Evolutionary conservation across 1,140 invertebrate species (phyloP), one percentile per base, ranked within the genome.

Genomic region (Temnothorax longispinosus): DNA sequence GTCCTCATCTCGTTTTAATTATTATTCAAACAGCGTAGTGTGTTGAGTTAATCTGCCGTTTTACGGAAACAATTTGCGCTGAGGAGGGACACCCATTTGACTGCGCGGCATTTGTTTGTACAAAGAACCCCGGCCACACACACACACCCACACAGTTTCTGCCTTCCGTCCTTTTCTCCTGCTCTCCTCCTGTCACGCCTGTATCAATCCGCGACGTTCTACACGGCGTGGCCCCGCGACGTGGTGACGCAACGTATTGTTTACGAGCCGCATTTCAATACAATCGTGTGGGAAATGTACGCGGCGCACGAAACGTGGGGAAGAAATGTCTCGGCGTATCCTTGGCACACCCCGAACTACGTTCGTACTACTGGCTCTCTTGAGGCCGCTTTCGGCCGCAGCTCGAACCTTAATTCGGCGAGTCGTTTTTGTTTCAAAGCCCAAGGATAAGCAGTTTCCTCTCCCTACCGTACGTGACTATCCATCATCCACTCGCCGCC

Each of bases 191-290:
- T 89, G 90, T 90, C 90, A 87, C 85, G 62, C 65, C 85, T 80
- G 86, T 87, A 91, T 92, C 90, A 90, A 90, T 92, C 77, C 62
- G 7, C 35, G 15, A 10, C 21, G 27, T 44, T 62, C 7, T 21
- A 27, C 41, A 6, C 32, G 64, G 62, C 35, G 77, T 71, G 47
- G 90, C 78, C 87, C 90, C 89, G 88, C 87, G 52, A 44, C 52
- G 90, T 78, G 56, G 81, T 93, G 89, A 92, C 67, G 92, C 91
- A 93, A 93, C 85, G 88, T 85, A 93, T 93, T 93, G 93, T 93
- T 93, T 93, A 92, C 85, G 78, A 90, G 77, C 78, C 89, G 86
- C 88, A 93, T 93, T 93, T 93, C 92, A 92, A 93, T 93, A 93
- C 92, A 93, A 93, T 93, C 88, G 87, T 92, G 92, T 92, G 93